Percentiles rank a stretch among this genome's conserved stretches.
Evolutionary conservation across 2,888 invertebrate genomes (phyloP).

Genomic region (Antheraea yamamai): DNA sequence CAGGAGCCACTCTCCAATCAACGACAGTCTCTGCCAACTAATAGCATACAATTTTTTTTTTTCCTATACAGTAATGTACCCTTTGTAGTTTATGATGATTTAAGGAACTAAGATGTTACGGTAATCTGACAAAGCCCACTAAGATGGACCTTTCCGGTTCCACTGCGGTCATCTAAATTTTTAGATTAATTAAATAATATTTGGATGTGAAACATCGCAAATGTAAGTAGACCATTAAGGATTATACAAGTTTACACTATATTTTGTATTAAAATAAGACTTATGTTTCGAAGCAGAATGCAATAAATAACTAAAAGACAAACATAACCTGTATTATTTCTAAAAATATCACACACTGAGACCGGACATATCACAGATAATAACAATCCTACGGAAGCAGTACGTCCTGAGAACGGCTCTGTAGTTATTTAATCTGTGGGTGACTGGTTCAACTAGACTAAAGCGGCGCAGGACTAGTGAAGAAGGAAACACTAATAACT

Average conservation of each 20-base stretch:
- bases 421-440: background rate
- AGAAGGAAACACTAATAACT: constrained; percentile 2
- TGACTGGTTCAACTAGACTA: background rate
- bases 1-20: background rate
- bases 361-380: background rate
- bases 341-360: background rate
- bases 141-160: background rate
- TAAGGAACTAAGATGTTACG: background rate
- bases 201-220: background rate
- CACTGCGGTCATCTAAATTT: background rate
- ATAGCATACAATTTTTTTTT: background rate
- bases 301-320: background rate
- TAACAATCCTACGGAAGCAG: constrained; percentile 2
- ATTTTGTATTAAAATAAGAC: too few relatives aligned
- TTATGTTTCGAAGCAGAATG: background rate
- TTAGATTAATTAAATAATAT: background rate
- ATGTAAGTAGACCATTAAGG: too few relatives aligned
- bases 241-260: too few relatives aligned
- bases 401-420: background rate
- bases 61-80: background rate
- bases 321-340: background rate
- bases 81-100: background rate
- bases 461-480: background rate
- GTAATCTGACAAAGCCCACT: background rate
- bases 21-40: background rate